These are phyloP conservation scores for Standfussiana lucernea DNA, from an alignment of 2,888 invertebrate genomes.

Conservation along the genomic window DNA sequence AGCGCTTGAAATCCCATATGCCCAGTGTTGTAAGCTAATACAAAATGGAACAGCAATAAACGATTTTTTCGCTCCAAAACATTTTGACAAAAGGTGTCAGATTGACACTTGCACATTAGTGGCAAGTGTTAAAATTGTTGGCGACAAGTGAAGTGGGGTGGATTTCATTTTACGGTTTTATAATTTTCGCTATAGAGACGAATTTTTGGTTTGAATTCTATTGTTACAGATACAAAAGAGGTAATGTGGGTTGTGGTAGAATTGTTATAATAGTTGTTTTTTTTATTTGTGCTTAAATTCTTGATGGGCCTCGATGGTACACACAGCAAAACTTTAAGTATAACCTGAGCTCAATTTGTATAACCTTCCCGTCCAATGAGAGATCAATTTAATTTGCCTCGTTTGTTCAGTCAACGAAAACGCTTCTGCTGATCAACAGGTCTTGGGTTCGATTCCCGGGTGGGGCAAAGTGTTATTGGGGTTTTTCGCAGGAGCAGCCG, in stretches of 20 bases:
- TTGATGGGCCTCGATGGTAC: not conserved
- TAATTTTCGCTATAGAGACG: constrained; percentile 59
- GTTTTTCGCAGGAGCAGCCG: too few relatives aligned
- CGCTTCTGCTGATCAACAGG: not conserved
- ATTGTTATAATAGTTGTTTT: not conserved
- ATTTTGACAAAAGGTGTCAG: constrained; percentile 80
- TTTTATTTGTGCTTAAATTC: not conserved
- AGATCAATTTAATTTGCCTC: too few relatives aligned
- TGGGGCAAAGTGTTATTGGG: not conserved
- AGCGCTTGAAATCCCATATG: constrained; percentile 70
- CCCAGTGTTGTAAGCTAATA: constrained; percentile 55
- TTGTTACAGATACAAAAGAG: constrained; percentile 35
- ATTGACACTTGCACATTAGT: constrained; percentile 83
- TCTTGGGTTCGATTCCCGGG: not conserved
- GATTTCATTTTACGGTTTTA: constrained; percentile 66
- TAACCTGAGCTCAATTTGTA: too few relatives aligned
- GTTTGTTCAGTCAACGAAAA: not conserved
- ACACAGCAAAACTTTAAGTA: too few relatives aligned
- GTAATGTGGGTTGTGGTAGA: constrained; percentile 23
- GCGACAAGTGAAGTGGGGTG: constrained; percentile 73
- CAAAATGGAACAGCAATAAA: constrained; percentile 77
- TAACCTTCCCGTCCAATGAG: too few relatives aligned
- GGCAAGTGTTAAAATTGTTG: constrained; percentile 80
- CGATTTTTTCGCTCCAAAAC: constrained; percentile 84
- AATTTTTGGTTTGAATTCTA: constrained; percentile 53